Evolutionary conservation across 1,140 invertebrate genomes (phyloP), one percentile per base, ranked within the genome.

Genomic region (Myzus persicae): DNA sequence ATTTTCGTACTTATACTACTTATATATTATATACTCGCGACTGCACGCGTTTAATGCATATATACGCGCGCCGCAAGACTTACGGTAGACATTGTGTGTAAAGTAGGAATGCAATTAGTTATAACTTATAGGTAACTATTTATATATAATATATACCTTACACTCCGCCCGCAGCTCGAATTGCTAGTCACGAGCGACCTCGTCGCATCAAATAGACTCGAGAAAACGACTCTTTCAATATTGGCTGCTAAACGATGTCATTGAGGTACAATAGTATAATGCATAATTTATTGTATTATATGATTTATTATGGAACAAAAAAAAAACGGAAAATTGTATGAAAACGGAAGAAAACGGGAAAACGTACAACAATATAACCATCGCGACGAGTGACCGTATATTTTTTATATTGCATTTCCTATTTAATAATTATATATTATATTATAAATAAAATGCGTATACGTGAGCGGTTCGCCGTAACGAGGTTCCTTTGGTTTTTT

Each of bases 41-140:
- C 76, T 24, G 76, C 36, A 24, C 36, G 36, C 76, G 18, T 85
- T 46, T 48, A 48, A 85, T 44, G 40, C 44, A 26, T 44, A 84
- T 82, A 84, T 24, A 89, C 2, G 22, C 36, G 38, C 40, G 31
- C 48, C 18, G 36, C 36, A 54, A 88, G 54, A 89, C 88, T 89
- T 40, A 89, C 36, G 22, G 88, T 22, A 38, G 36, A 20, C 24
- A 89, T 89, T 89, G 88, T 89, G 87, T 89, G 48, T 89, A 89
- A 89, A 89, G 88, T 89, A 89, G 88, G 88, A 89, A 40, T 51
- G 88, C 88, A 89, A 89, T 89, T 89, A 89, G 88, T 89, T 89
- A 54, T 44, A 85, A 89, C 48, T 89, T 89, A 54, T 44, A 85
- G 38, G 8, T 42, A 82, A 38, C 24, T 31, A 26, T 40, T 14